Evolutionary conservation across 2,797 vertebrate species (phyloP).

Genomic region (Myripristis murdjan): DNA sequence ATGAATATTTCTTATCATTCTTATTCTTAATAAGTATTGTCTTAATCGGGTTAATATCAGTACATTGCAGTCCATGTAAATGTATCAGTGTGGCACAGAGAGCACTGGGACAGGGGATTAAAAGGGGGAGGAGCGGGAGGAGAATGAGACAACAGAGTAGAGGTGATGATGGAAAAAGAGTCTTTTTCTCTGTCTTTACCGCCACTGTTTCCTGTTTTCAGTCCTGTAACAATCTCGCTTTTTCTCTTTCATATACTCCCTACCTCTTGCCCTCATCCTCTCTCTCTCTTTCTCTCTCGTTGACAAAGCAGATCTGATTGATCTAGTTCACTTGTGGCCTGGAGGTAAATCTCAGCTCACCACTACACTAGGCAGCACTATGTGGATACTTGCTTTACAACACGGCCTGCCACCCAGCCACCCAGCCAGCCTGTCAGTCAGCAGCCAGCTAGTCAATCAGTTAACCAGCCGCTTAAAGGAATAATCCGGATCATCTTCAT

Average conservation of each 20-base stretch:
- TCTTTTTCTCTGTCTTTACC: conserved; percentile 7
- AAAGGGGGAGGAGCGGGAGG: neutral
- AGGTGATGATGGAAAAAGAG: neutral
- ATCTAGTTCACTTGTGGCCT: conserved; percentile 66
- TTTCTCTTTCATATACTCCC: neutral
- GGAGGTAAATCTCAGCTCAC: conserved; percentile 45
- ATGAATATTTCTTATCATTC: too few relatives aligned
- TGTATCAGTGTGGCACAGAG: neutral
- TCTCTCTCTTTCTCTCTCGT: neutral
- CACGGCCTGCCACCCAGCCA: neutral
- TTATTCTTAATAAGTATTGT: too few relatives aligned
- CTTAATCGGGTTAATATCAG: too few relatives aligned
- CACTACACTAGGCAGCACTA: conserved; percentile 15
- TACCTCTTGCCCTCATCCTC: neutral
- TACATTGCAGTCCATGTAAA: too few relatives aligned
- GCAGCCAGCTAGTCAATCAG: neutral
- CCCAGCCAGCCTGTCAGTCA: neutral
- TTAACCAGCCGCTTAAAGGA: too few relatives aligned
- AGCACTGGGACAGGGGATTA: neutral
- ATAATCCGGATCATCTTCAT: too few relatives aligned
- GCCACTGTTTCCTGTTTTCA: neutral
- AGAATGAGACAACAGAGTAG: neutral
- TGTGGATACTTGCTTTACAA: conserved; percentile 26
- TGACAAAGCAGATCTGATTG: conserved; percentile 69
- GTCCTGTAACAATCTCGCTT: too few relatives aligned